Percentiles rank a stretch among this genome's conserved stretches.
Conservation (phyloP, 2,888 invertebrate species). For the Melinaea menophilus region DNA sequence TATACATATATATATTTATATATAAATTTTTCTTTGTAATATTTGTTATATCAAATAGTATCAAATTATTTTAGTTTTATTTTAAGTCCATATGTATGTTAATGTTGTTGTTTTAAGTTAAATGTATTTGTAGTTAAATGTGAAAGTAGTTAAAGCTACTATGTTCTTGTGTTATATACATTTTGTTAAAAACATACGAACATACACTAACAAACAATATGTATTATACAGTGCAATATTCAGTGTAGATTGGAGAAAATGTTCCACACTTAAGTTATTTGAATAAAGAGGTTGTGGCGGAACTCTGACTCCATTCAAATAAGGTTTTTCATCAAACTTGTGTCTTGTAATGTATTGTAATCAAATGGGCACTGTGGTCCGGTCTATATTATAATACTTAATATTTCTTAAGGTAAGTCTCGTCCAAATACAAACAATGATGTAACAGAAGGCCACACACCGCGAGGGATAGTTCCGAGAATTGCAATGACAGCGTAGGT, state of each 20-base stretch:
- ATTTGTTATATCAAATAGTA: no score
- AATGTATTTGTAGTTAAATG: no score
- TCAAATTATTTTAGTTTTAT: no score
- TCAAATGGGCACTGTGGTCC: constrained; percentile 29
- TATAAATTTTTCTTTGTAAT: no score
- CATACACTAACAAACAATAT: neutral
- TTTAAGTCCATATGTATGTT: no score
- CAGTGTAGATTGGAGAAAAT: neutral
- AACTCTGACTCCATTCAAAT: constrained; percentile 24
- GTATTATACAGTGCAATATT: neutral
- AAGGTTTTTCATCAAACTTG: constrained; percentile 14
- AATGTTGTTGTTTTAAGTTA: no score
- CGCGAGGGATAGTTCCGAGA: neutral
- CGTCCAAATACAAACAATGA: no score
- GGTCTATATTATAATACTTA: constrained; percentile 19
- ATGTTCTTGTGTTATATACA: no score
- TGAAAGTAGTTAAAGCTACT: no score
- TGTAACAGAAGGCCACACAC: neutral
- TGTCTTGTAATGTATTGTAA: constrained; percentile 28
- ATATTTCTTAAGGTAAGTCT: no score
- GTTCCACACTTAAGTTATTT: neutral
- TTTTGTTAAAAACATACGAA: neutral
- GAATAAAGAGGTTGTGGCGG: constrained; percentile 3
- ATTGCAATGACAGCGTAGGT: neutral
- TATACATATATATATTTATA: no score